These are phyloP conservation scores for Ligdia adustata DNA, from an alignment of 2,888 invertebrate genomes.

Conservation along the genomic window DNA sequence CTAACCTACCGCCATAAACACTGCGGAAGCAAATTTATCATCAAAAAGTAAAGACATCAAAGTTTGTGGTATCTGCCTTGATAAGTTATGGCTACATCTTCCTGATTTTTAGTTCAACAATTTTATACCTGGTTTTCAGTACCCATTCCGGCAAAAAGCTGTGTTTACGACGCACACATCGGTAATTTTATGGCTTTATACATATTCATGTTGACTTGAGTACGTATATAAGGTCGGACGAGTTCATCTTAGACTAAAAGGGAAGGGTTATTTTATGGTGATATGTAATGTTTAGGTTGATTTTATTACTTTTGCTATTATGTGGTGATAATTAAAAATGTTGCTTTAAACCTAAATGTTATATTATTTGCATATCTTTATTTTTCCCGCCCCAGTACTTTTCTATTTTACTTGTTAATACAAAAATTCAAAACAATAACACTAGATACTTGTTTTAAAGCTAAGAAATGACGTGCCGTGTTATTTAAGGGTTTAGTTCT, in stretches of 20 bases:
- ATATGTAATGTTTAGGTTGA: neutral
- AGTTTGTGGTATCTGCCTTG: slow-evolving; percentile 12
- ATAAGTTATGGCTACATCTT: slow-evolving; percentile 15
- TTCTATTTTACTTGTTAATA: no score
- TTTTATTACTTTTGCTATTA: no score
- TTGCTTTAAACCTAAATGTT: no score
- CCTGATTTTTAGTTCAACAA: slow-evolving; percentile 25
- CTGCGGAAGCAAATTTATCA: slow-evolving; percentile 6
- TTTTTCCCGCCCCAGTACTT: no score
- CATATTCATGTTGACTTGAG: slow-evolving; percentile 11
- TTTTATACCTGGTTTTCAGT: slow-evolving; percentile 25
- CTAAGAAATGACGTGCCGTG: no score
- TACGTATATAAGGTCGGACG: slow-evolving; percentile 4
- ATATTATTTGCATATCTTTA: no score
- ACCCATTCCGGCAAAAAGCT: slow-evolving; percentile 9
- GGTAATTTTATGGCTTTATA: slow-evolving; percentile 21
- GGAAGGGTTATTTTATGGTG: neutral
- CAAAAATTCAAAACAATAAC: no score
- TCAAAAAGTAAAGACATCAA: slow-evolving; percentile 12
- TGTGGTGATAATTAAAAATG: no score
- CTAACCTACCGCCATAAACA: slow-evolving; percentile 1
- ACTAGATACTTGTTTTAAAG: no score
- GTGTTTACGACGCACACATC: slow-evolving; percentile 22
- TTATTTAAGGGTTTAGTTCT: no score
- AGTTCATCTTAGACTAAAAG: neutral